Evolutionary conservation across 2,113 vertebrate species (phyloP).

Genomic region (Euleptes europaea): DNA sequence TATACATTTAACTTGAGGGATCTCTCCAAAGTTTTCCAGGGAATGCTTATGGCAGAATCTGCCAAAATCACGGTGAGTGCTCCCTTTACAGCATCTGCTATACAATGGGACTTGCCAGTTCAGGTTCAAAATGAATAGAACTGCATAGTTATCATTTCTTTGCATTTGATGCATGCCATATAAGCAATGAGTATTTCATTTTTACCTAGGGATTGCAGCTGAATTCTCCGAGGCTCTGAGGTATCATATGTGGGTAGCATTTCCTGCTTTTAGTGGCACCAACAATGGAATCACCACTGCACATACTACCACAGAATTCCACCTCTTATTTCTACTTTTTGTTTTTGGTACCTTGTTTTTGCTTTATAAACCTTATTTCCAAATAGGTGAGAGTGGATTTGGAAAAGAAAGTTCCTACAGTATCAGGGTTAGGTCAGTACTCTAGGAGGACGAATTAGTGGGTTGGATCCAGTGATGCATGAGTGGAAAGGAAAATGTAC

Average conservation of each 20-base stretch:
- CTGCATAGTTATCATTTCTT: not conserved
- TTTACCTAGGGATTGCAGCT: not conserved
- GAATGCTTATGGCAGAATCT: slow-evolving; percentile 88
- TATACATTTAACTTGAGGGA: slow-evolving; percentile 94
- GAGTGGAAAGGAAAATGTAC: too few species aligned
- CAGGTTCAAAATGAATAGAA: not conserved
- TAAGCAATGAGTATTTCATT: not conserved
- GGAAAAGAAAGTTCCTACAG: not conserved
- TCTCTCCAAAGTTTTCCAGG: slow-evolving; percentile 95
- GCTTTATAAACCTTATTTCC: not conserved
- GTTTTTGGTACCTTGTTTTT: not conserved
- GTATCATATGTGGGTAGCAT: not conserved
- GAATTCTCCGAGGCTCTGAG: not conserved
- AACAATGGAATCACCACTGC: not conserved
- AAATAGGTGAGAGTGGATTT: not conserved
- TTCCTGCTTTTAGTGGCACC: not conserved
- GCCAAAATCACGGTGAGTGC: slow-evolving; percentile 77
- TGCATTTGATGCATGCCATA: not conserved
- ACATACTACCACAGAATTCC: not conserved
- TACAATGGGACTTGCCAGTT: not conserved
- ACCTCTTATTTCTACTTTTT: not conserved
- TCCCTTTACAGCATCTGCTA: not conserved
- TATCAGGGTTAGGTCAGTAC: not conserved
- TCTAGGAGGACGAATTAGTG: not conserved
- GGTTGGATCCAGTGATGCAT: too few species aligned